These are phyloP conservation scores for Chiloscyllium plagiosum DNA, from an alignment of 2,113 vertebrate species.

Conservation along the genomic window DNA sequence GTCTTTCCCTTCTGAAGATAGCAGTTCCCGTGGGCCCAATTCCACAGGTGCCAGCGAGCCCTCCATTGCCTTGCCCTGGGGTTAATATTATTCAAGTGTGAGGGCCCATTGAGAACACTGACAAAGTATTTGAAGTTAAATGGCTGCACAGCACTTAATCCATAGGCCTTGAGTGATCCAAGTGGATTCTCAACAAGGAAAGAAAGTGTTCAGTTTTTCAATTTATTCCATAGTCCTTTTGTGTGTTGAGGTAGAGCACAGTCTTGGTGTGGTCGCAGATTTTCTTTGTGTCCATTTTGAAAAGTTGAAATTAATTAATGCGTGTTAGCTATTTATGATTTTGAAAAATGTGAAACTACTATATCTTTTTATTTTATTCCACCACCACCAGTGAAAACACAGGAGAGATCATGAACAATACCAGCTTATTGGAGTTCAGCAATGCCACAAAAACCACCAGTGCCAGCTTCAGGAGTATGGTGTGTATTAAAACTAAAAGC, in stretches of 20 bases:
- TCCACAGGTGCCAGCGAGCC: not conserved
- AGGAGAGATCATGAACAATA: conserved; percentile 83
- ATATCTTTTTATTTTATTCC: conserved; percentile 34
- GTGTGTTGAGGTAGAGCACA: no score
- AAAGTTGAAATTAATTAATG: not conserved
- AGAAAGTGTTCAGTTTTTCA: not conserved
- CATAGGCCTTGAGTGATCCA: not conserved
- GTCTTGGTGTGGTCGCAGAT: not conserved
- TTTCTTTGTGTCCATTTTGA: not conserved
- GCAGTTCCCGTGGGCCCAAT: not conserved
- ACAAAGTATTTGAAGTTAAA: not conserved
- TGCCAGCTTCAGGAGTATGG: conserved; percentile 89
- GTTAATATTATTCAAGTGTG: conserved; percentile 16
- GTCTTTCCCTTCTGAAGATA: not conserved
- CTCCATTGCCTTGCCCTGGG: not conserved
- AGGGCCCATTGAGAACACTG: not conserved
- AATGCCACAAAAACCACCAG: conserved; percentile 70
- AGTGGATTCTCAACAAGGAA: not conserved
- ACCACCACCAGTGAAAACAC: conserved; percentile 71
- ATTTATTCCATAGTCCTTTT: not conserved
- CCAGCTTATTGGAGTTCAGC: conserved; percentile 78
- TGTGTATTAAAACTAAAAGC: conserved; percentile 48
- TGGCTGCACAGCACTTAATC: not conserved
- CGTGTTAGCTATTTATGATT: no score
- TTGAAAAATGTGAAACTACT: not conserved